Evolutionary conservation across 2,888 invertebrate species (phyloP).

Genomic region (Anoncus sp.): DNA sequence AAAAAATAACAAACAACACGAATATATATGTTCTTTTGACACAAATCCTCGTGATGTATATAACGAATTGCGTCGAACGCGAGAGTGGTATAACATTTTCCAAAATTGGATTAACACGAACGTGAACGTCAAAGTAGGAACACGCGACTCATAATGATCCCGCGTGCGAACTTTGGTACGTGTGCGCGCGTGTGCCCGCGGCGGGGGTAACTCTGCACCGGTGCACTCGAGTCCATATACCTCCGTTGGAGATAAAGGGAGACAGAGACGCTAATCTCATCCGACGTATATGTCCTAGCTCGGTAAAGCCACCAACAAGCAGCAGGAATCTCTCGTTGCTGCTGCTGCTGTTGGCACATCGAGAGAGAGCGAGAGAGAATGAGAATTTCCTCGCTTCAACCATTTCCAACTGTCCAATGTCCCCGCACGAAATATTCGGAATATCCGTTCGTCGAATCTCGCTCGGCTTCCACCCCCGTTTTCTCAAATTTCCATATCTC

Average conservation of each 20-base stretch:
- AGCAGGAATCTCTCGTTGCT: constrained; percentile 6
- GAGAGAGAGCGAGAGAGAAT: constrained; percentile 1
- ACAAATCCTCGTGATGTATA: no score
- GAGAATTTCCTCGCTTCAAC: constrained; percentile 19
- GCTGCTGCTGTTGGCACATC: constrained; percentile 15
- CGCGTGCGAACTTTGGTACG: background rate
- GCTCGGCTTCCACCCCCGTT: background rate
- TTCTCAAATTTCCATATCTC: constrained; percentile 10
- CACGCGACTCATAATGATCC: constrained; percentile 19
- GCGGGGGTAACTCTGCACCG: background rate
- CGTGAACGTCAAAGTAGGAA: constrained; percentile 19
- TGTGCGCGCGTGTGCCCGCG: background rate
- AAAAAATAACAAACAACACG: no score
- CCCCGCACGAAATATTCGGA: constrained; percentile 24
- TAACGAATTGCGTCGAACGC: no score
- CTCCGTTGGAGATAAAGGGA: constrained; percentile 27
- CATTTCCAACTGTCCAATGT: constrained; percentile 21
- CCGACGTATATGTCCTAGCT: constrained; percentile 27
- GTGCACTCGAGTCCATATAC: constrained; percentile 28
- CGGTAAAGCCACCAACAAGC: constrained; percentile 40
- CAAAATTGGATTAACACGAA: constrained; percentile 12
- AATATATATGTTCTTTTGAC: no score
- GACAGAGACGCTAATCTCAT: constrained; percentile 48
- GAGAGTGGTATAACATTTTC: background rate
- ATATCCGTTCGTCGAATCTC: constrained; percentile 1